Evolutionary conservation across 2,113 vertebrate genomes (phyloP).

Genomic region (Otocyon megalotis): DNA sequence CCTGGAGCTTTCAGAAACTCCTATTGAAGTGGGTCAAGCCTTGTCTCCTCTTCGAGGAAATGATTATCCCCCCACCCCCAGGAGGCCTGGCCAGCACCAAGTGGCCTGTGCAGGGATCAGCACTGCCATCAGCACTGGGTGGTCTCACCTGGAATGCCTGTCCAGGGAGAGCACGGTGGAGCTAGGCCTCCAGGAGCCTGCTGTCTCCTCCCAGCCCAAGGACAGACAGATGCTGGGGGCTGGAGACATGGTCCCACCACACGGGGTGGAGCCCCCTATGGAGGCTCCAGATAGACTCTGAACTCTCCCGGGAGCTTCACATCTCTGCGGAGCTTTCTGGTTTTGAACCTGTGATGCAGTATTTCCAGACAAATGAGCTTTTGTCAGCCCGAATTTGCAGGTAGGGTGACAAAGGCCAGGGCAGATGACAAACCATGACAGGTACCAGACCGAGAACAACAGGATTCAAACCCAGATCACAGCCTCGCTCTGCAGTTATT

Average conservation of each 20-base stretch:
- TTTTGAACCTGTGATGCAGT: rapidly evolving
- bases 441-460: no score
- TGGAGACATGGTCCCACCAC: no score
- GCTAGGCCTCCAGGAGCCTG: neutral
- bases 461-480: rapidly evolving
- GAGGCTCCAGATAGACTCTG: rapidly evolving
- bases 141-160: neutral
- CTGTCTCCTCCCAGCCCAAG: rapidly evolving
- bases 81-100: neutral
- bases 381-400: neutral
- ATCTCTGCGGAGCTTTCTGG: rapidly evolving
- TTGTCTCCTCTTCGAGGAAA: neutral
- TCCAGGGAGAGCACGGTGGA: neutral
- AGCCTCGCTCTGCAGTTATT: rapidly evolving
- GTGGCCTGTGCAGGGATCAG: neutral
- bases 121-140: neutral
- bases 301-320: no score
- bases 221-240: rapidly evolving
- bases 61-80: neutral
- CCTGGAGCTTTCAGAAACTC: neutral
- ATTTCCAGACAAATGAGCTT: neutral
- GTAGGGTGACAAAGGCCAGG: neutral
- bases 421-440: rapidly evolving
- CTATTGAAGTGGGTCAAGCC: neutral
- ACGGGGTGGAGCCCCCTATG: no score